These are phyloP conservation scores for Orthosia gothica DNA, from an alignment of 2,888 invertebrate genomes.

Conservation along the genomic window DNA sequence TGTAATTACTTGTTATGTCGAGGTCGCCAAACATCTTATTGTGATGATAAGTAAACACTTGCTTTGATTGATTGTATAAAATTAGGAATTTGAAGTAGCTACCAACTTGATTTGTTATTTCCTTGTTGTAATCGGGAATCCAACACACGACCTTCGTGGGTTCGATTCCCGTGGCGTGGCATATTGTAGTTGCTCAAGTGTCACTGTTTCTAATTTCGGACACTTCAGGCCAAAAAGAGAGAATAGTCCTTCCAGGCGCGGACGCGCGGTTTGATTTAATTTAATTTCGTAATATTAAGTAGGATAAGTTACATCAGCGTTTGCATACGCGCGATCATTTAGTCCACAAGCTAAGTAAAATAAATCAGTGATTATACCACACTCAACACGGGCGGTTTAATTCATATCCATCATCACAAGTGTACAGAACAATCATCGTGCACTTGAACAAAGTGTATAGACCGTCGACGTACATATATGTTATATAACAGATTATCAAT, in stretches of 20 bases:
- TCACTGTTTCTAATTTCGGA: neutral
- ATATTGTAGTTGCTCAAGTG: neutral
- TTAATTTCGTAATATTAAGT: too few relatives aligned
- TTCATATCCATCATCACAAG: too few relatives aligned
- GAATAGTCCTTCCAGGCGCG: neutral
- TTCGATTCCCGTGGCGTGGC: neutral
- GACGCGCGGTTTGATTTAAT: too few relatives aligned
- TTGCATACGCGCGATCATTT: too few relatives aligned
- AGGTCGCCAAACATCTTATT: conserved; percentile 36
- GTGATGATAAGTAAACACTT: conserved; percentile 22
- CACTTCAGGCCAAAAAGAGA: neutral
- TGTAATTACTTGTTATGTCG: conserved; percentile 34
- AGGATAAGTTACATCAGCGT: too few relatives aligned
- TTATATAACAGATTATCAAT: too few relatives aligned
- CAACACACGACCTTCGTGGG: neutral
- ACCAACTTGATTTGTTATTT: neutral
- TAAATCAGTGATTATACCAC: too few relatives aligned
- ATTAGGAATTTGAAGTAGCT: neutral
- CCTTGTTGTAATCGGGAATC: neutral
- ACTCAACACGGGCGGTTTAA: too few relatives aligned
- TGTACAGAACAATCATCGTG: too few relatives aligned
- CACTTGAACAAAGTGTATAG: too few relatives aligned
- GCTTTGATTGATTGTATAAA: conserved; percentile 14
- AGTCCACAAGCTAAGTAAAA: too few relatives aligned
- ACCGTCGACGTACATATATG: too few relatives aligned